Conservation (phyloP, 2,888 invertebrate species). For the Halocaridina rubra region DNA sequence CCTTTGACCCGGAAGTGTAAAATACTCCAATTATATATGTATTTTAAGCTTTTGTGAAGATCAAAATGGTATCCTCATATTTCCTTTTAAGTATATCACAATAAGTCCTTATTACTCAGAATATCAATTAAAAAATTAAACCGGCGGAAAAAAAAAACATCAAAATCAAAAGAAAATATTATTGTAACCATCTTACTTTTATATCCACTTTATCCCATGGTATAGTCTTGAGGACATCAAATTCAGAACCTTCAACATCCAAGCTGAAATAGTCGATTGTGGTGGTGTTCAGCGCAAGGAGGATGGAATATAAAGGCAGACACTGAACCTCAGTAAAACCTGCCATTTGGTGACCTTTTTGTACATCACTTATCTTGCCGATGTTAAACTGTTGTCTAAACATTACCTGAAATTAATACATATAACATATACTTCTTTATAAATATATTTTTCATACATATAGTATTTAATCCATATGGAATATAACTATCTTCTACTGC, state of each 20-base stretch:
- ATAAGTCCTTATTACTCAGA: no score
- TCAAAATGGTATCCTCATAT: no score
- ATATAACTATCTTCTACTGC: no score
- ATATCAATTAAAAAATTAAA: neutral
- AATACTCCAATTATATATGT: no score
- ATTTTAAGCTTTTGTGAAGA: no score
- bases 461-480: no score
- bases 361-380: slow-evolving; percentile 55
- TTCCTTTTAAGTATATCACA: neutral
- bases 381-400: slow-evolving; percentile 61
- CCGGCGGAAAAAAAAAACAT: neutral
- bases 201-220: slow-evolving; percentile 72
- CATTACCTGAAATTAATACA: slow-evolving; percentile 61
- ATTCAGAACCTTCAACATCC: slow-evolving; percentile 73
- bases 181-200: slow-evolving; percentile 65
- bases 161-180: neutral
- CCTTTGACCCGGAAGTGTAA: no score
- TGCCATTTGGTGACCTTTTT: neutral
- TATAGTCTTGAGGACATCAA: slow-evolving; percentile 71
- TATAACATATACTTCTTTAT: no score
- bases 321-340: slow-evolving; percentile 69
- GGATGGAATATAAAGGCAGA: slow-evolving; percentile 71
- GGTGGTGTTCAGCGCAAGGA: slow-evolving; percentile 71
- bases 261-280: slow-evolving; percentile 73
- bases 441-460: no score